A percentile compares a stretch with the other conserved stretches of the same genome.
phyloP scores from a whole-genome alignment of 2,797 vertebrate genomes.

The Urophycis tenuis region DNA sequence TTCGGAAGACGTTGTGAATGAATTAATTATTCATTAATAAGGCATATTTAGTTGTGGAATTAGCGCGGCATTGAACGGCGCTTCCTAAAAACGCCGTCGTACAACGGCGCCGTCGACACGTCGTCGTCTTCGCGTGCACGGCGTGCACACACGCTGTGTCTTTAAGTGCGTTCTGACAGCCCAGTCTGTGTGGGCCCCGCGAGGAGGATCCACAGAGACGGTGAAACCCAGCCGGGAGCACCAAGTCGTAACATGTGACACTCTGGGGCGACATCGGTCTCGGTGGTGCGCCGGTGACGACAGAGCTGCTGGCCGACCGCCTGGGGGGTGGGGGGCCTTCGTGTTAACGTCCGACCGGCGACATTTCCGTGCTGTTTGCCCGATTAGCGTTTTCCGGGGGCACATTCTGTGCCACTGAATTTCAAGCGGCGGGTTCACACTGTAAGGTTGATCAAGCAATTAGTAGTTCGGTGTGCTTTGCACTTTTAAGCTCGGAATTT shows the following conservation, averaged over 20 bases:
- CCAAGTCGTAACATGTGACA: too few species aligned
- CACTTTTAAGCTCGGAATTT: conserved; percentile 37
- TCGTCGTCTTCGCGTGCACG: background rate
- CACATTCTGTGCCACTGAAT: conserved; percentile 29
- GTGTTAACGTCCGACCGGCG: background rate
- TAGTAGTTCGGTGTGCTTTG: conserved; percentile 15
- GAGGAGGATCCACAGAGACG: background rate
- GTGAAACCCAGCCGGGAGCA: too few species aligned
- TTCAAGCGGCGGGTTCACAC: conserved; percentile 18
- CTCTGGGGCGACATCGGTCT: too few species aligned
- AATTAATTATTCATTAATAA: too few species aligned
- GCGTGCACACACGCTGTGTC: background rate
- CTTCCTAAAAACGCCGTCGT: background rate
- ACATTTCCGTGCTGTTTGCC: background rate
- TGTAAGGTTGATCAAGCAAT: conserved; percentile 22
- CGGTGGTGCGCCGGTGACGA: background rate
- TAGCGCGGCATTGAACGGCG: background rate
- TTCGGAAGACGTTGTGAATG: background rate
- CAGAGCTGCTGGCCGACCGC: background rate
- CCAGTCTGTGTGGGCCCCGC: background rate
- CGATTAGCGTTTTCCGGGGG: conserved; percentile 25
- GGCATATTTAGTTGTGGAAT: background rate
- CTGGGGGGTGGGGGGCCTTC: background rate
- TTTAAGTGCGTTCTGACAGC: background rate
- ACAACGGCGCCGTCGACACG: background rate